These are phyloP conservation scores for Triplophysa dalaica DNA, from an alignment of 2,113 vertebrate genomes.

Conservation along the genomic window DNA sequence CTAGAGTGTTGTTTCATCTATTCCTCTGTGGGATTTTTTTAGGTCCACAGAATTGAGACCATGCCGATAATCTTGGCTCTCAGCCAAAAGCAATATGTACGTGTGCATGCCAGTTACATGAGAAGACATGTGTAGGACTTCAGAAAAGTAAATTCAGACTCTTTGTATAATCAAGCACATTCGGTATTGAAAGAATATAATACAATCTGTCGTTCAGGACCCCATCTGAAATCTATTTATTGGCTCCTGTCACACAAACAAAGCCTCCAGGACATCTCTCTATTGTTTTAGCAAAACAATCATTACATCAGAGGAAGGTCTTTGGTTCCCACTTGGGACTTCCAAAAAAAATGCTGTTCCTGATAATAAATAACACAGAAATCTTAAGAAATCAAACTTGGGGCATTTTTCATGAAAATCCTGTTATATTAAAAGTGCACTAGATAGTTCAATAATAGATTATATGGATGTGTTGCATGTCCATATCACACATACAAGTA, in stretches of 20 bases:
- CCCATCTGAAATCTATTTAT: not conserved
- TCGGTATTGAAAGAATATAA: not conserved
- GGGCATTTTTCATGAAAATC: not conserved
- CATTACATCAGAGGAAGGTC: not conserved
- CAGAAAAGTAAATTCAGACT: not conserved
- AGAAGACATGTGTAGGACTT: constrained; percentile 49
- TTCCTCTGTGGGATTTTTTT: constrained; percentile 10
- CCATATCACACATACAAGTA: no score
- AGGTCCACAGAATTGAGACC: constrained; percentile 47
- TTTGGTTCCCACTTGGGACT: not conserved
- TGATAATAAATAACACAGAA: not conserved
- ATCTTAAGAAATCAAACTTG: not conserved
- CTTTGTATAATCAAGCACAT: constrained; percentile 9
- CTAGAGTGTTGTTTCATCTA: constrained; percentile 22
- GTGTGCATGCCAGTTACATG: constrained; percentile 56
- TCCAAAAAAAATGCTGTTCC: not conserved
- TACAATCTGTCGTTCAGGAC: not conserved
- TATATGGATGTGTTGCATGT: no score
- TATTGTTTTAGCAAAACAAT: constrained; percentile 31
- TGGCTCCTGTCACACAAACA: not conserved
- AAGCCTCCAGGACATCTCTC: constrained; percentile 23
- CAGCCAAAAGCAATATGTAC: constrained; percentile 59
- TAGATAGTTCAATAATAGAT: no score
- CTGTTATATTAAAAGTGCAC: not conserved
- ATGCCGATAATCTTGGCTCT: constrained; percentile 44